These are phyloP conservation scores for Willowsia nigromaculata DNA, from an alignment of 2,888 invertebrate species.

Conservation along the genomic window DNA sequence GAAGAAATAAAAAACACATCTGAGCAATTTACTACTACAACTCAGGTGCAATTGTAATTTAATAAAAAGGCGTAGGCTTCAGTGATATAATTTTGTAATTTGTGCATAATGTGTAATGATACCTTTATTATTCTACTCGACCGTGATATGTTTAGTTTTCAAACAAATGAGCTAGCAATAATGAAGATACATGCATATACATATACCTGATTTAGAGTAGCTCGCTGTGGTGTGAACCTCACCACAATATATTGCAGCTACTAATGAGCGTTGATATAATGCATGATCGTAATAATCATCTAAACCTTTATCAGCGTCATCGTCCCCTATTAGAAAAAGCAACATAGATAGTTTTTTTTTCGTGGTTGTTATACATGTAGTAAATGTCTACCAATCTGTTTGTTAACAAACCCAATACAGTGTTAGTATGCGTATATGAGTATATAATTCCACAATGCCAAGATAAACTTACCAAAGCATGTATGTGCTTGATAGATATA, in stretches of 20 bases:
- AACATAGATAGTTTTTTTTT: conserved; percentile 39
- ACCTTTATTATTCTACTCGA: conserved; percentile 17
- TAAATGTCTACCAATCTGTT: neutral
- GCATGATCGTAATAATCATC: conserved; percentile 32
- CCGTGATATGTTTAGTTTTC: neutral
- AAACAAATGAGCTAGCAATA: conserved; percentile 16
- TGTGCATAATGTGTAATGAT: conserved; percentile 16
- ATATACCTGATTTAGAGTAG: neutral
- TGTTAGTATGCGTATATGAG: neutral
- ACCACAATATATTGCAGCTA: conserved; percentile 21
- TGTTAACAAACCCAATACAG: neutral
- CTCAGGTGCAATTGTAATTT: neutral
- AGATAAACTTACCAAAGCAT: neutral
- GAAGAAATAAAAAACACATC: conserved; percentile 10
- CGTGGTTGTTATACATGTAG: conserved; percentile 13
- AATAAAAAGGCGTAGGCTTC: conserved; percentile 7
- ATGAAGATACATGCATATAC: neutral
- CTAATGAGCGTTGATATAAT: conserved; percentile 63
- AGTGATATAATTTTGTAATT: conserved; percentile 18
- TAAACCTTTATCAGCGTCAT: conserved; percentile 55
- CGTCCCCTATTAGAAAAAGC: conserved; percentile 4
- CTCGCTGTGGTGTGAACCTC: conserved; percentile 38
- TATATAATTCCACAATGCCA: neutral
- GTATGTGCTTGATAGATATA: neutral
- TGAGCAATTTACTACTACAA: neutral